These are phyloP conservation scores for Phalloptychus januarius DNA, from an alignment of 2,797 vertebrate genomes.

Conservation along the genomic window DNA sequence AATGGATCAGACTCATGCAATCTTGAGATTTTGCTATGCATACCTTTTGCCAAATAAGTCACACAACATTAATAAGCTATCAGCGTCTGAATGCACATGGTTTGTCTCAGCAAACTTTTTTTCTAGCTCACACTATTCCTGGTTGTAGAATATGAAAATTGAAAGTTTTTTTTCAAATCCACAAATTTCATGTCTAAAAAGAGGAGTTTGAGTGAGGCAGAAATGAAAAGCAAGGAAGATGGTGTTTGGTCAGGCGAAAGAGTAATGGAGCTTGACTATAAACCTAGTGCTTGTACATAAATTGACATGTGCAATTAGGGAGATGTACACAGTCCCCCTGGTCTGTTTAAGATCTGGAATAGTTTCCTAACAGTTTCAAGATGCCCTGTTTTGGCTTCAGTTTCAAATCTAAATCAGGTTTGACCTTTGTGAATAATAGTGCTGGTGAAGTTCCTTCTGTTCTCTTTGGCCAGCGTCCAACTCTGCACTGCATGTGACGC, in stretches of 20 bases:
- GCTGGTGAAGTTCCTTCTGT: slow-evolving; percentile 64
- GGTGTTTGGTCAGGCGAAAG: background rate
- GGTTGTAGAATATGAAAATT: slow-evolving; percentile 11
- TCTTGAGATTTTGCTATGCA: slow-evolving; percentile 63
- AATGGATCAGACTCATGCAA: slow-evolving; percentile 69
- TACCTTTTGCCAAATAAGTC: slow-evolving; percentile 65
- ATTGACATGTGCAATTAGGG: slow-evolving; percentile 79
- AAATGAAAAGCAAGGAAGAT: slow-evolving; percentile 26
- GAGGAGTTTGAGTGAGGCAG: slow-evolving; percentile 20
- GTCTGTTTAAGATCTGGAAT: slow-evolving; percentile 80
- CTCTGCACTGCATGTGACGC: slow-evolving; percentile 41
- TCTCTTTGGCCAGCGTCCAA: slow-evolving; percentile 61
- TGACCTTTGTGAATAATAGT: slow-evolving; percentile 76
- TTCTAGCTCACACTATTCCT: slow-evolving; percentile 29
- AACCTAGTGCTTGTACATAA: slow-evolving; percentile 75
- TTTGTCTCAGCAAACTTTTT: slow-evolving; percentile 59
- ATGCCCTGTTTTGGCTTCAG: slow-evolving; percentile 77
- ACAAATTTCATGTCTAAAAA: slow-evolving; percentile 22
- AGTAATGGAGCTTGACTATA: slow-evolving; percentile 71
- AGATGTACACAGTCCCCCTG: slow-evolving; percentile 76
- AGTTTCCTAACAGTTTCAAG: slow-evolving; percentile 81
- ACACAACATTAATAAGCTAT: slow-evolving; percentile 75
- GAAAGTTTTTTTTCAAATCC: slow-evolving; percentile 1
- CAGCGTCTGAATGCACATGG: slow-evolving; percentile 65
- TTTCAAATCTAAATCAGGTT: slow-evolving; percentile 71